Evolutionary conservation across 2,888 invertebrate genomes (phyloP), one percentile per base, ranked within the genome.

Genomic region (Holacanthella duospinosa): DNA sequence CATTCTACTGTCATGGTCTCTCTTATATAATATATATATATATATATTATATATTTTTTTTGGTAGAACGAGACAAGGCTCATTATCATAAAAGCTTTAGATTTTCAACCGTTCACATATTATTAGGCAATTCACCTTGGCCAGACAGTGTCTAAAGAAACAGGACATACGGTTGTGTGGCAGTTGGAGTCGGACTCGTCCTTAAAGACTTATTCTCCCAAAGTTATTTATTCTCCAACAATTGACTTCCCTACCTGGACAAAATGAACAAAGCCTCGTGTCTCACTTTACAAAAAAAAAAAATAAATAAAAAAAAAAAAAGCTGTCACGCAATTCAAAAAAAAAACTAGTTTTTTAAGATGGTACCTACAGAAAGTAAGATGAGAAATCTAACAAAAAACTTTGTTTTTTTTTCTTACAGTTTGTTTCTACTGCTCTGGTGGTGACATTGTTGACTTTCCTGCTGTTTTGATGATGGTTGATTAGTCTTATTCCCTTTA

Each of bases 391-490:
- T 21, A 21, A 48, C 48, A 16, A 36, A 36, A 12, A 16, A 36
- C 36, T 16, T 36, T 36, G n/a, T n/a, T n/a, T n/a, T n/a, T n/a
- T n/a, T n/a, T n/a, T n/a, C 48, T 48, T 48, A 48, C 48, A 21
- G 6, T n/a, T 48, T 48, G n/a, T 4, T 21, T 4, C n/a, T 48
- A 9, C n/a, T 48, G 48, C 19, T n/a, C 48, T 48, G 48, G 21
- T 9, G 48, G 48, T 48, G 48, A 48, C 48, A 48, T 48, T 48
- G 48, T 48, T 48, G 19, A 48, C 21, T 48, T 21, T 21, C 48
- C 48, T 48, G 48, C 48, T 48, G 48, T 48, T 48, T 48, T 48
- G 48, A 48, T 48, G 48, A 48, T 4, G 48, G 16, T 48, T 48
- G 48, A 48, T 48, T 48, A 48, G 4, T 9, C n/a, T 48, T 48